Evolutionary conservation across 2,797 vertebrate genomes (phyloP).

Genomic region (Enoplosus armatus): DNA sequence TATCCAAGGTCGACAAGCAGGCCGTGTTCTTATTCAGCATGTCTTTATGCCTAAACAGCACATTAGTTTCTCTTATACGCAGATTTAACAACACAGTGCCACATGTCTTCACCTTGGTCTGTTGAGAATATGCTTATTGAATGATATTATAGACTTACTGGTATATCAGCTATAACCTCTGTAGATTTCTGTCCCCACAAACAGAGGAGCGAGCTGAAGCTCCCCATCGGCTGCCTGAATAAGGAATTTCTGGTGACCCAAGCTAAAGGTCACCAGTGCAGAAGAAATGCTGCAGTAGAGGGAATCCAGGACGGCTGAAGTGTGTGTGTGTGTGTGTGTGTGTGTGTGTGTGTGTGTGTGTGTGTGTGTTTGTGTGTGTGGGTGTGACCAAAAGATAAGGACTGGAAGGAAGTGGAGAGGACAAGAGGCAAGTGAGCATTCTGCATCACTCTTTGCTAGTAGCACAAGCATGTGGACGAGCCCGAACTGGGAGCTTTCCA

Average conservation of each 20-base stretch:
- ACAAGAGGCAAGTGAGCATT: slow-evolving; percentile 39
- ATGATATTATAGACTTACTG: slow-evolving; percentile 53
- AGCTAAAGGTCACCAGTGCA: slow-evolving; percentile 58
- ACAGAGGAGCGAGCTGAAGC: slow-evolving; percentile 41
- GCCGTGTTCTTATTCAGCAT: slow-evolving; percentile 11
- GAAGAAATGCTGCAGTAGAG: slow-evolving; percentile 62
- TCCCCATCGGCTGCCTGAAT: slow-evolving; percentile 54
- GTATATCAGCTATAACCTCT: slow-evolving; percentile 36
- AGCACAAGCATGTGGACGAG: not conserved
- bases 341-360: slow-evolving; percentile 55
- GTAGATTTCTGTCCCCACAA: slow-evolving; percentile 21
- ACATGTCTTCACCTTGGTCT: slow-evolving; percentile 20
- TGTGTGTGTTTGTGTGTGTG: slow-evolving; percentile 55
- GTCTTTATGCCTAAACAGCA: slow-evolving; percentile 36
- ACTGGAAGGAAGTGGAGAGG: slow-evolving; percentile 42
- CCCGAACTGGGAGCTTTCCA: slow-evolving; percentile 27
- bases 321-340: slow-evolving; percentile 57
- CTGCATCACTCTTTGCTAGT: slow-evolving; percentile 29
- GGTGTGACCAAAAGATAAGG: slow-evolving; percentile 62
- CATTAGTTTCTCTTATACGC: slow-evolving; percentile 23
- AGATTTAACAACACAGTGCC: slow-evolving; percentile 32
- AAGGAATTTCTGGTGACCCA: slow-evolving; percentile 65
- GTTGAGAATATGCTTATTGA: slow-evolving; percentile 63
- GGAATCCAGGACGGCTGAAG: slow-evolving; percentile 53
- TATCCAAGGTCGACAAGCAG: slow-evolving; percentile 6